Evolutionary conservation across 2,797 vertebrate genomes (phyloP), one percentile per base, ranked within the genome.

Genomic region (Halcyon chelicuti): DNA sequence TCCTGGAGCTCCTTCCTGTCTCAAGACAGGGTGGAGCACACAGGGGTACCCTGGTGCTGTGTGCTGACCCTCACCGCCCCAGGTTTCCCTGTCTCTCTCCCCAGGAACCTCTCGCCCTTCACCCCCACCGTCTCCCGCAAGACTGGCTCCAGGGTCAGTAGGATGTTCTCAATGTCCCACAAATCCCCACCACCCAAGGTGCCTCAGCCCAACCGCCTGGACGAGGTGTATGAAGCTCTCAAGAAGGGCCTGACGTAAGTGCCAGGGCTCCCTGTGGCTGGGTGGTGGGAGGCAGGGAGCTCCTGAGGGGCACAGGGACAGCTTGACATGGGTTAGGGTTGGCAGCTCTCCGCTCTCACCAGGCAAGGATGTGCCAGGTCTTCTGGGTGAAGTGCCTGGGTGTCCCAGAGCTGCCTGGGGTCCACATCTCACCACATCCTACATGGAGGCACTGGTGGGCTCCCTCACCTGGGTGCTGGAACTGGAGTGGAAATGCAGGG

Each of bases 171-270:
- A 12, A 98, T 99, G 96, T 99, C 99, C 12, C 98, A 98, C 94
- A 99, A 99, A 86, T 98, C 99, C 67, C 98, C 99, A n/a, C 98
- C 98, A 63, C 98, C 99, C 21, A 99, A 99, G 97, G 98, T 99
- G 84, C 99, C 99, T 73, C 99, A 99, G 95, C 99, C 99, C 29
- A 99, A 99, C 94, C 98, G 99, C 81, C 97, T 99, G 87, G 99
- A 99, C 10, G 98, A 99, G 94, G 99, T 99, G 77, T 99, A 99
- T 0, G 97, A 99, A 95, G 99, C 99, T 3, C 98, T 99, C 77
- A 99, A 99, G 98, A 99, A 98, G 93, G 99, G 99, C 94, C 95
- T 99, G 94, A 99, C 98, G 99, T 99, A 97, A 99, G 99, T 98
- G 84, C 93, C 97, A 25, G n/a, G 95, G 97, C 39, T 54, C 19